Conservation (phyloP, 1,140 invertebrate species). For the Heliconius hermathena region DNA sequence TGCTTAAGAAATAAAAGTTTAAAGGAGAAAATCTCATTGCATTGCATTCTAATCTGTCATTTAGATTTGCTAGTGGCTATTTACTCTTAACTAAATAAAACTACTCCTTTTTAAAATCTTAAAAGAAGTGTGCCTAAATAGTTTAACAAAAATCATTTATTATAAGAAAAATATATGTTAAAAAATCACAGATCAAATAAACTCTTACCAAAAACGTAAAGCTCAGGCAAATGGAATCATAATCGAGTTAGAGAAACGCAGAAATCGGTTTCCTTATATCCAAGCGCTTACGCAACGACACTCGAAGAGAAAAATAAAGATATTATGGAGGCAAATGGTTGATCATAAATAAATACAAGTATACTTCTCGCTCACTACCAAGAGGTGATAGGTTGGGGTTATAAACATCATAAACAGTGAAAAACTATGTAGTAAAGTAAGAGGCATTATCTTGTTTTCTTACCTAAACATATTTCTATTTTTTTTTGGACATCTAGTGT, state of each 20-base stretch:
- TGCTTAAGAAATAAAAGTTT: too few relatives aligned
- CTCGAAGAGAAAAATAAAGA: slow-evolving; percentile 56
- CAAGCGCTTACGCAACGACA: slow-evolving; percentile 29
- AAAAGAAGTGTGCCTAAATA: too few relatives aligned
- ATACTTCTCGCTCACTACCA: slow-evolving; percentile 50
- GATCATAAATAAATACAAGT: slow-evolving; percentile 63
- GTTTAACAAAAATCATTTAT: background rate
- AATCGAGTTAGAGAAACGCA: slow-evolving; percentile 21
- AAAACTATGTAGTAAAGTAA: background rate
- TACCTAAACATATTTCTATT: background rate
- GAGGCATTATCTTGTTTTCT: background rate
- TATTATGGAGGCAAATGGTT: slow-evolving; percentile 58
- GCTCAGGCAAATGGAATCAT: background rate
- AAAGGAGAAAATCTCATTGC: too few relatives aligned
- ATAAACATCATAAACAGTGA: slow-evolving; percentile 29
- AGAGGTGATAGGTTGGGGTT: slow-evolving; percentile 24
- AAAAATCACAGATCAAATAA: slow-evolving; percentile 1
- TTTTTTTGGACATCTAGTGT: background rate
- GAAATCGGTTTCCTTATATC: slow-evolving; percentile 22
- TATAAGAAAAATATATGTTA: background rate
- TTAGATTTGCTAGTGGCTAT: too few relatives aligned
- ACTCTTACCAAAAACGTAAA: background rate
- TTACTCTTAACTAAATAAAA: too few relatives aligned
- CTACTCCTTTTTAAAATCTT: too few relatives aligned
- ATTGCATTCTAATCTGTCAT: too few relatives aligned